These are phyloP conservation scores for Colletes latitarsis DNA, from an alignment of 1,140 invertebrate species.

Conservation along the genomic window DNA sequence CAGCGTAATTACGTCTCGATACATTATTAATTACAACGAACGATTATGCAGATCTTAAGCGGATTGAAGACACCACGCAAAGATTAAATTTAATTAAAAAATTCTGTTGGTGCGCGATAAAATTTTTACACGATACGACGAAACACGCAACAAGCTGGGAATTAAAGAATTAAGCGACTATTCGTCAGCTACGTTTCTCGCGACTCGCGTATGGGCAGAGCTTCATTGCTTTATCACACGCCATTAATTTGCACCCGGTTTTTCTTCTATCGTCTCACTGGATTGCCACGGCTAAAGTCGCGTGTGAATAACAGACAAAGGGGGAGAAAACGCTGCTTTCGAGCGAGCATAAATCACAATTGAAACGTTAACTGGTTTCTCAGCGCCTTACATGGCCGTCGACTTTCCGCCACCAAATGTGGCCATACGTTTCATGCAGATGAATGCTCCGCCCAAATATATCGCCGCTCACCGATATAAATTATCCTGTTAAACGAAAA, in stretches of 20 bases:
- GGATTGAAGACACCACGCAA: background rate
- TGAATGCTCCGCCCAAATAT: constrained; percentile 13
- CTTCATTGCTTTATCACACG: constrained; percentile 7
- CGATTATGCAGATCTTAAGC: too few relatives aligned
- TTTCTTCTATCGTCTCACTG: background rate
- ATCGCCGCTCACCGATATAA: background rate
- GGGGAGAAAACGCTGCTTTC: constrained; percentile 25
- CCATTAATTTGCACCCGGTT: constrained; percentile 18
- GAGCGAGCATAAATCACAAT: constrained; percentile 42
- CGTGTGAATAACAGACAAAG: constrained; percentile 17
- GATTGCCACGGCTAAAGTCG: background rate
- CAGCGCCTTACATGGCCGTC: constrained; percentile 22
- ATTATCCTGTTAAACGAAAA: constrained; percentile 15
- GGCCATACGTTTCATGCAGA: constrained; percentile 20
- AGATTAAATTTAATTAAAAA: background rate
- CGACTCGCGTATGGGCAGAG: background rate
- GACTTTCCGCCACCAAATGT: constrained; percentile 22
- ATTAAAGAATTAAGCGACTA: constrained; percentile 3
- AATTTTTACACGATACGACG: background rate
- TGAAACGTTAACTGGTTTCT: constrained; percentile 50
- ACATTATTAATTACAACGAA: too few relatives aligned
- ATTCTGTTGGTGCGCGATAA: background rate
- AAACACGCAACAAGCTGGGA: too few relatives aligned
- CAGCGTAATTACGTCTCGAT: too few relatives aligned
- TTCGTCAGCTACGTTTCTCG: background rate